These are phyloP conservation scores for Anguilla japonica DNA, from an alignment of 2,113 vertebrate species.

Conservation along the genomic window DNA sequence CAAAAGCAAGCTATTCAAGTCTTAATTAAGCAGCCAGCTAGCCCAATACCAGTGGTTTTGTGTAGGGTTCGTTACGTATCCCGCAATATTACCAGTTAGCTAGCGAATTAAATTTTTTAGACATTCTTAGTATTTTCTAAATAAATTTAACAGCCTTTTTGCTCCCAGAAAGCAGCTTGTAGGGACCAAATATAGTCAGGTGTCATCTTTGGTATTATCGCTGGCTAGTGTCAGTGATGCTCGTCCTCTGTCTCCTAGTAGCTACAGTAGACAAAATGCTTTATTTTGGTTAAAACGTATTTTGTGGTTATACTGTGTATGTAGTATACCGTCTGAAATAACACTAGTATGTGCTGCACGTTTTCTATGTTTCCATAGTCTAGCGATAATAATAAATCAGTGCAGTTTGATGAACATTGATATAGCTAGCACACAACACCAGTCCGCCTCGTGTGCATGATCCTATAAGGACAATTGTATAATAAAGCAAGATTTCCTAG, in stretches of 20 bases:
- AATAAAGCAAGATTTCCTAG: neutral
- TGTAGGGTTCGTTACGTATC: constrained; percentile 8
- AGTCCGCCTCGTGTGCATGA: neutral
- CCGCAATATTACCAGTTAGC: neutral
- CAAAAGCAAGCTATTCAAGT: neutral
- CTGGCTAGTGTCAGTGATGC: neutral
- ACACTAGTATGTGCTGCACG: too few species aligned
- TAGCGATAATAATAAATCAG: neutral
- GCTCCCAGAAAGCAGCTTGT: neutral
- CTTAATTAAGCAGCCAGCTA: neutral
- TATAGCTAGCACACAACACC: neutral
- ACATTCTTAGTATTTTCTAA: neutral
- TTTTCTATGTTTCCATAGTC: too few species aligned
- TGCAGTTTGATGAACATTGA: neutral
- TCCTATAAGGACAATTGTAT: neutral
- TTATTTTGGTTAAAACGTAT: neutral
- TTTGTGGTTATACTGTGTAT: neutral
- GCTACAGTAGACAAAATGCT: neutral
- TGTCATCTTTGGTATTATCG: neutral
- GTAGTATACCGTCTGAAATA: too few species aligned
- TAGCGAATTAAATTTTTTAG: neutral
- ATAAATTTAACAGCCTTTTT: neutral
- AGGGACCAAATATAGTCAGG: neutral
- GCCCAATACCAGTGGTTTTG: neutral
- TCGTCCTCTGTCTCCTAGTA: too few species aligned